Percentiles rank a stretch among this genome's conserved stretches.
Evolutionary conservation across 2,888 invertebrate genomes (phyloP).

Genomic region (Drosophila colorata): DNA sequence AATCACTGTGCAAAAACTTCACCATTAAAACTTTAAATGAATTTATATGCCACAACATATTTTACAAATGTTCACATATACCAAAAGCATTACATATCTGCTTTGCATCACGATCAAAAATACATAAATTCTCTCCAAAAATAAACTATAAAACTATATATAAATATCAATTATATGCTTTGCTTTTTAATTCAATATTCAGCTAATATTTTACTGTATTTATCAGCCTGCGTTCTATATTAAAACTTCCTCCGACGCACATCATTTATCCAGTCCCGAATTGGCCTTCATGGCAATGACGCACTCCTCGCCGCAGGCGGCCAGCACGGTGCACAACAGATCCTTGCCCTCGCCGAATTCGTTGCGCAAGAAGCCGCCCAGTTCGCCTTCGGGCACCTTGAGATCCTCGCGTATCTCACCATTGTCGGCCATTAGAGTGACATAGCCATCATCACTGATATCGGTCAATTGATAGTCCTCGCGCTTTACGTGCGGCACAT

Average conservation of each 20-base stretch:
- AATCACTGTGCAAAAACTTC: too few relatives aligned
- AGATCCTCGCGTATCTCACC: conserved; percentile 98
- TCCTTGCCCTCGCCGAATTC: conserved; percentile 96
- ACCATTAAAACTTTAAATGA: too few relatives aligned
- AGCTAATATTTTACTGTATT: background rate
- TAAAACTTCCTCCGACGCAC: background rate
- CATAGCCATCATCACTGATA: conserved; percentile 95
- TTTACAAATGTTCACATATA: too few relatives aligned
- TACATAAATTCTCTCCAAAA: background rate
- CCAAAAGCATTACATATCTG: too few relatives aligned
- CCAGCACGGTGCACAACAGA: conserved; percentile 96
- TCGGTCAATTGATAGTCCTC: conserved; percentile 98
- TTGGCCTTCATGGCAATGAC: conserved; percentile 98
- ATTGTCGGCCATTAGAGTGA: conserved; percentile 97
- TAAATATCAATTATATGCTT: background rate
- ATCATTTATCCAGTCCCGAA: conserved; percentile 96
- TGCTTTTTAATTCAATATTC: conserved; percentile 3
- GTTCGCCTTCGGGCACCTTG: conserved; percentile 96
- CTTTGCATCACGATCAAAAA: too few relatives aligned
- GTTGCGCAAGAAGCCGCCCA: conserved; percentile 93
- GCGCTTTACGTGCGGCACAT: conserved; percentile 99
- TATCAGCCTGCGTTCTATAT: background rate
- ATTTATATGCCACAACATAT: too few relatives aligned
- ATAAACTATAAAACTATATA: background rate
- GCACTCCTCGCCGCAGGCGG: conserved; percentile 96